Evolutionary conservation across 2,888 invertebrate species (phyloP).

Genomic region (Coecobrya sp.): DNA sequence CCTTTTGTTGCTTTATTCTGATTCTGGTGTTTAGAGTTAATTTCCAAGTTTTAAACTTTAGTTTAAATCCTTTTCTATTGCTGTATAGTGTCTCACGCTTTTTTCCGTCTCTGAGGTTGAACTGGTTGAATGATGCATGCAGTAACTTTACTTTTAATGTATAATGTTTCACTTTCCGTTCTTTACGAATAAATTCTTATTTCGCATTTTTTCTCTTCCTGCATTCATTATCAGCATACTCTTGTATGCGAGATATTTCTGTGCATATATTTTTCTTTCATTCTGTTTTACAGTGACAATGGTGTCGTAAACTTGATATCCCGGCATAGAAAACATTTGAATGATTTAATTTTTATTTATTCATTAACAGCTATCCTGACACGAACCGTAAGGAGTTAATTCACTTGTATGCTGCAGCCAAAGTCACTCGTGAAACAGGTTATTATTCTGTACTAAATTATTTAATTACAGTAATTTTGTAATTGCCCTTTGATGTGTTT

Average conservation of each 20-base stretch:
- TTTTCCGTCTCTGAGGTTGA: slow-evolving; percentile 1
- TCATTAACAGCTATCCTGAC: slow-evolving; percentile 74
- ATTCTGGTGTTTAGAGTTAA: slow-evolving; percentile 5
- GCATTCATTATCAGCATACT: background rate
- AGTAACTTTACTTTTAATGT: background rate
- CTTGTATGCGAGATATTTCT: background rate
- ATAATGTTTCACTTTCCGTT: slow-evolving; percentile 17
- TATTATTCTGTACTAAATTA: slow-evolving; percentile 60
- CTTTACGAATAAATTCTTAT: slow-evolving; percentile 33
- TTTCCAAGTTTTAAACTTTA: background rate
- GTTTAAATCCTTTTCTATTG: background rate
- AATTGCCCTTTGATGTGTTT: background rate
- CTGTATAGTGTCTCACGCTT: slow-evolving; percentile 17
- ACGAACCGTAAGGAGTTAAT: slow-evolving; percentile 64
- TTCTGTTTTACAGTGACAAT: slow-evolving; percentile 48
- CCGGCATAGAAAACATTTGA: slow-evolving; percentile 14
- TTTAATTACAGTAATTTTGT: slow-evolving; percentile 31
- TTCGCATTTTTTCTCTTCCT: background rate
- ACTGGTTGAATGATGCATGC: slow-evolving; percentile 4
- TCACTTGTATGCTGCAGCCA: slow-evolving; percentile 64
- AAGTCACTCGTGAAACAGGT: slow-evolving; percentile 64
- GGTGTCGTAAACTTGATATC: slow-evolving; percentile 38
- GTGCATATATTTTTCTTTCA: background rate
- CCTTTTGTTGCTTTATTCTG: slow-evolving; percentile 24
- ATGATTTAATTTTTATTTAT: slow-evolving; percentile 67